Percentiles rank a stretch among this genome's conserved stretches.
Evolutionary conservation across 2,797 vertebrate species (phyloP).

Genomic region (Peromyscus aztecus): DNA sequence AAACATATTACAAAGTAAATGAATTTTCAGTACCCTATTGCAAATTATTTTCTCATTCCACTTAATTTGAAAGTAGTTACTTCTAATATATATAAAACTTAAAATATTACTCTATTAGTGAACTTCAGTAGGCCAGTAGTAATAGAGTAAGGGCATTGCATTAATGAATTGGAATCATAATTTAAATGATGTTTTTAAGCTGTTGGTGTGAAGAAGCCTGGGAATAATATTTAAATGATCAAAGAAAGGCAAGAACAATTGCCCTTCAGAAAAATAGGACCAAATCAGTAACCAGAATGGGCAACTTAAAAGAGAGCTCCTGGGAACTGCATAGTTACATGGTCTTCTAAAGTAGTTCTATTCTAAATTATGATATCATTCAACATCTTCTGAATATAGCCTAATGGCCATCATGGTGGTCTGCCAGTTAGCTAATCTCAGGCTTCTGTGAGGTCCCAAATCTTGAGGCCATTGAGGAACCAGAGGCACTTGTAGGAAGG

Average conservation of each 20-base stretch:
- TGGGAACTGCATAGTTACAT: neutral
- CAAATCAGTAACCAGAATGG: neutral
- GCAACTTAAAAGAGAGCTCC: neutral
- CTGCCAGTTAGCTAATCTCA: neutral
- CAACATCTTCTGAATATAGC: neutral
- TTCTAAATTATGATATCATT: neutral
- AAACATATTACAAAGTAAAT: neutral
- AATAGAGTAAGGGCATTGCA: neutral
- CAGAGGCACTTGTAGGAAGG: neutral
- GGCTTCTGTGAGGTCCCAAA: neutral
- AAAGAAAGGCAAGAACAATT: neutral
- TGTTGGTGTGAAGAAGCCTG: neutral
- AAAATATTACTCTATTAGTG: neutral
- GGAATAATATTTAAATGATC: neutral
- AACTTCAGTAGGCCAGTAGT: neutral
- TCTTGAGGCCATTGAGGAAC: neutral
- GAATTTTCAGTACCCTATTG: neutral
- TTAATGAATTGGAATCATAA: neutral
- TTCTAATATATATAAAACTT: neutral
- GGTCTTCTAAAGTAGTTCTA: neutral
- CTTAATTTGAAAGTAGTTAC: neutral
- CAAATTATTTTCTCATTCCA: neutral
- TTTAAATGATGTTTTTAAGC: neutral
- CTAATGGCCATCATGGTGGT: neutral
- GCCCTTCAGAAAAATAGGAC: neutral